Base-by-base conservation (phyloP, 2,888 invertebrate genomes). In the Scelioninae gen. 1 region DNA sequence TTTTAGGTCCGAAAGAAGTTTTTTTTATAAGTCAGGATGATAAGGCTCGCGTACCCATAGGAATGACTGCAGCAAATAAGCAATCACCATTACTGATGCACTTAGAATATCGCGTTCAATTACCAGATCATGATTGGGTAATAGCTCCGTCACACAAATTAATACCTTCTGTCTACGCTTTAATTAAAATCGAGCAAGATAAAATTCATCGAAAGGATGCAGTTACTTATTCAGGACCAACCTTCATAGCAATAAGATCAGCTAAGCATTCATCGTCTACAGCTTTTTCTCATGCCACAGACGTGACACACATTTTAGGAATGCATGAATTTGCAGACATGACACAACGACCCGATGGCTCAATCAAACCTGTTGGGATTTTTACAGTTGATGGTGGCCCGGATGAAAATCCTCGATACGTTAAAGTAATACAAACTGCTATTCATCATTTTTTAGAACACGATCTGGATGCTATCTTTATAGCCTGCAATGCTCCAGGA, bases 111-210 rank as follows among this genome's bases (percentile, higher is more conserved):
- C 45, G 15, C 3, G 45, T 47, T n/a, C 3, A 7, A 1, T n/a
- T 47, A 13, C 51, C 90, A 0, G 90, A 91, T 69, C 88, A 90
- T 72, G 89, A 91, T 56, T 91, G 86, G 85, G 88, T 89, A 1
- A 84, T 90, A 4, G 90, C 90, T 4, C 84, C 77, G 34, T 53
- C 78, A 13, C 90, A 91, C 74, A 90, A 91, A 63, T 80, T 91
- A 0, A 89, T 90, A 32, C 90, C 91, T 0, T 88, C 88, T 7
- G 89, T 91, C 0, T 91, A 90, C 85, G 91, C 88, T 13, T 87
- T 74, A 6, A 83, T 88, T 16, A 55, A 55, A 45, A 86, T 91
- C 8, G 84, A 87, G 65, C 72, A 90, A 87, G 2, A 51, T 29
- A 1, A 13, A 55, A 55, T 13, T 10, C n/a, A n/a, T n/a, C 3